Conservation (phyloP, 2,113 vertebrate genomes). For the Mugil cephalus region DNA sequence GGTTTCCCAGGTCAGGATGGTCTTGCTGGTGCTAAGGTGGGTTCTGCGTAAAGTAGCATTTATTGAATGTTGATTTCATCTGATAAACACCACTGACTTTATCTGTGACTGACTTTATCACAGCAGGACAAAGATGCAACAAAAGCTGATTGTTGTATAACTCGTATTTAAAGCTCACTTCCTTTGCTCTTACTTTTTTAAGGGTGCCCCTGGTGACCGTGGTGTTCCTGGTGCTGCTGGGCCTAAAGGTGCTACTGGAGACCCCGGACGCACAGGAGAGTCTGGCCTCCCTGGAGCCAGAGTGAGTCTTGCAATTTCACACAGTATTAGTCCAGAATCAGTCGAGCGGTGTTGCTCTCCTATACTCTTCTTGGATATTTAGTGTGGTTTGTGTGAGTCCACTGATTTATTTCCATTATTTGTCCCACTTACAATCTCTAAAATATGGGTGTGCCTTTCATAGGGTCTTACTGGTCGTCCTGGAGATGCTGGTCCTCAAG, state of each 20-base stretch:
- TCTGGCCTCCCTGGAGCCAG: constrained; percentile 95
- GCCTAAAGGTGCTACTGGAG: constrained; percentile 91
- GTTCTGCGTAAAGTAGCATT: constrained; percentile 21
- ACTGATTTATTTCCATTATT: neutral
- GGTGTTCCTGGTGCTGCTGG: constrained; percentile 91
- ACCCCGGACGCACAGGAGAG: constrained; percentile 94
- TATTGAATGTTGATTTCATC: neutral
- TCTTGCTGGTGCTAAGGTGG: constrained; percentile 95
- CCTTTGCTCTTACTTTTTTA: constrained; percentile 19
- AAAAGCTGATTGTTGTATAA: neutral
- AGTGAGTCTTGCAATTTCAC: constrained; percentile 80
- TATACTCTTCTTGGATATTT: neutral
- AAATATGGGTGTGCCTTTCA: constrained; percentile 31
- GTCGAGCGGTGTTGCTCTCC: neutral
- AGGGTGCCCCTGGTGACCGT: constrained; percentile 95
- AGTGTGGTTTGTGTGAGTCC: neutral
- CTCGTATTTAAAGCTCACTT: neutral
- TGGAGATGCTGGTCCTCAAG: constrained; percentile 95
- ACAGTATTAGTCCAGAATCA: neutral
- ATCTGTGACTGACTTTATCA: neutral
- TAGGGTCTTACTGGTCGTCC: constrained; percentile 98
- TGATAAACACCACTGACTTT: neutral
- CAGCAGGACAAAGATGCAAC: neutral
- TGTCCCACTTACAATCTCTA: neutral
- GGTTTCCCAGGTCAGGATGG: constrained; percentile 98